Evolutionary conservation across 1,140 invertebrate species (phyloP).

Genomic region (Paraescarpia echinospica): DNA sequence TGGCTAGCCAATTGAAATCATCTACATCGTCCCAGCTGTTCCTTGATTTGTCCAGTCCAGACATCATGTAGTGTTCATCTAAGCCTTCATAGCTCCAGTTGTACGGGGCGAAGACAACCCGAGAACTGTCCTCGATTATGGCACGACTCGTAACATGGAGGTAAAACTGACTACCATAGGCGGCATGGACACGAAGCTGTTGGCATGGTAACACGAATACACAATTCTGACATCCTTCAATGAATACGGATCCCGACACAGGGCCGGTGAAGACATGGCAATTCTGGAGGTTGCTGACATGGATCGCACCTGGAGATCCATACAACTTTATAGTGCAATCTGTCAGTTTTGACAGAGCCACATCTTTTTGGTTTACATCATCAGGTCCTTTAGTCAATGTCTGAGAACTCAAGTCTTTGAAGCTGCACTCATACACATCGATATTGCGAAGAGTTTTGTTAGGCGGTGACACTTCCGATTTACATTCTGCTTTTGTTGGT

Average conservation of each 20-base stretch:
- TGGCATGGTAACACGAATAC: constrained; percentile 88
- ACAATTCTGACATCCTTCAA: constrained; percentile 79
- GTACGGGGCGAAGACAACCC: constrained; percentile 81
- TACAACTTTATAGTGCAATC: constrained; percentile 76
- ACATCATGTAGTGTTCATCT: constrained; percentile 72
- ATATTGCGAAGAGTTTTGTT: constrained; percentile 31
- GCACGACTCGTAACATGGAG: constrained; percentile 89
- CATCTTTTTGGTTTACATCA: constrained; percentile 78
- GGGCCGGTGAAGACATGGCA: constrained; percentile 77
- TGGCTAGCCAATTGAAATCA: constrained; percentile 94
- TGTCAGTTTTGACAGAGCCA: constrained; percentile 74
- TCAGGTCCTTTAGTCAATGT: constrained; percentile 67
- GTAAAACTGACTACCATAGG: constrained; percentile 77
- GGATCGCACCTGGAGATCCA: constrained; percentile 86
- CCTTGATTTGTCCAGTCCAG: constrained; percentile 71
- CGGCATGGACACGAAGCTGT: constrained; percentile 86
- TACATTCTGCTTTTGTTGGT: constrained; percentile 49
- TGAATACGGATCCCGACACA: constrained; percentile 86
- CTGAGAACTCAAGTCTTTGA: constrained; percentile 68
- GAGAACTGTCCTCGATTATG: constrained; percentile 88
- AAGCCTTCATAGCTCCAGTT: constrained; percentile 73
- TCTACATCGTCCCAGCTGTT: constrained; percentile 86
- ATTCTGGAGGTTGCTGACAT: constrained; percentile 75
- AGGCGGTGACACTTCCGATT: constrained; percentile 30
- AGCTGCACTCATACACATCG: constrained; percentile 62